Evolutionary conservation across 2,113 vertebrate species (phyloP).

Genomic region (Rhinoderma darwinii): DNA sequence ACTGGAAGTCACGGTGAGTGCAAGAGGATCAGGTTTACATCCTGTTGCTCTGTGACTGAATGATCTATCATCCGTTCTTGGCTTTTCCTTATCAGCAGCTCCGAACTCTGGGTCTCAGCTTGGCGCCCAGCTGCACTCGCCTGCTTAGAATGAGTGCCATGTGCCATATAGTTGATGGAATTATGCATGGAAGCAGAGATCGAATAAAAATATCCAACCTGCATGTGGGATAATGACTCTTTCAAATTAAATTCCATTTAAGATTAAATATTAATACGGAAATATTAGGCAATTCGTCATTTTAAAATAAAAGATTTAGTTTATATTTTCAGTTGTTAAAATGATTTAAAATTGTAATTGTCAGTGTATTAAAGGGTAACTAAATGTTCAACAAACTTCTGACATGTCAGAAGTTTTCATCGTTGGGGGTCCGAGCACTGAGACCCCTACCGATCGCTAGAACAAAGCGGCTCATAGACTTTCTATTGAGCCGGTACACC

Average conservation of each 20-base stretch:
- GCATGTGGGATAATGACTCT: background rate
- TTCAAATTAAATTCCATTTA: background rate
- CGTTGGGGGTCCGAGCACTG: too few relatives aligned
- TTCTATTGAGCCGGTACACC: too few relatives aligned
- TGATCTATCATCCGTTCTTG: slow-evolving; percentile 63
- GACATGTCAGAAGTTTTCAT: too few relatives aligned
- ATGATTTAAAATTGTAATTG: too few relatives aligned
- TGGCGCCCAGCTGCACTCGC: background rate
- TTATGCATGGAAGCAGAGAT: background rate
- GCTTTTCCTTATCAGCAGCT: slow-evolving; percentile 15
- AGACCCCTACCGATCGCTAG: too few relatives aligned
- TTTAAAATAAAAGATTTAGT: background rate
- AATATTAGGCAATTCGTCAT: background rate
- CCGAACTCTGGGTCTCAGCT: background rate
- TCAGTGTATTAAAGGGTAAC: too few relatives aligned
- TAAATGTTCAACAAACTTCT: too few relatives aligned
- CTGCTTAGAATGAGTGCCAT: slow-evolving; percentile 3
- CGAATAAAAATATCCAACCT: background rate
- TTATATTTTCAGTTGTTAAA: background rate
- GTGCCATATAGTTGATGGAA: background rate
- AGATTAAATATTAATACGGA: background rate
- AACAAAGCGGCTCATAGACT: too few relatives aligned
- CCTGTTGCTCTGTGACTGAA: slow-evolving; percentile 12
- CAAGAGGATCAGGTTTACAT: slow-evolving; percentile 70
- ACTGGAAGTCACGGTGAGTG: slow-evolving; percentile 53